These are phyloP conservation scores for Idaea aversata DNA, from an alignment of 2,888 invertebrate genomes.

Conservation along the genomic window DNA sequence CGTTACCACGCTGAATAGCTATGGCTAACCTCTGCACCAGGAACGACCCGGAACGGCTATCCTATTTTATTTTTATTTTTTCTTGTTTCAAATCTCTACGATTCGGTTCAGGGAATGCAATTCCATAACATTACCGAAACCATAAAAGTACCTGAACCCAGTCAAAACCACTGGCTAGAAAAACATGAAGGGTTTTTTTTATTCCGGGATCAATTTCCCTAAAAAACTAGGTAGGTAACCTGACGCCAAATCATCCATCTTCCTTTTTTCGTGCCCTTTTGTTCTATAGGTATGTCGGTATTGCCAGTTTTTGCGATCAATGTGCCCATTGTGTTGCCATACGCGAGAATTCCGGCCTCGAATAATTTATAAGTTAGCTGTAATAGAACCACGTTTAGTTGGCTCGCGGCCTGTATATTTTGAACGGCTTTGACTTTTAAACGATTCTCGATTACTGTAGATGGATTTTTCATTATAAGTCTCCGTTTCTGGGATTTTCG, in stretches of 20 bases:
- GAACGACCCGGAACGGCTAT: too few relatives aligned
- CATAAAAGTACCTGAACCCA: too few relatives aligned
- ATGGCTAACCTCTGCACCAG: too few relatives aligned
- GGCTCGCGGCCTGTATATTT: neutral
- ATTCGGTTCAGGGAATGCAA: too few relatives aligned
- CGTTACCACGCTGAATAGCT: too few relatives aligned
- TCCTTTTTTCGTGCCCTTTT: constrained; percentile 44
- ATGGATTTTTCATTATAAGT: too few relatives aligned
- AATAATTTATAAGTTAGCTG: constrained; percentile 67
- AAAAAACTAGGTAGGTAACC: neutral
- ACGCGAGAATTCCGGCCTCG: constrained; percentile 59
- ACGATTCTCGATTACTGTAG: neutral
- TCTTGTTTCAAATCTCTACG: too few relatives aligned
- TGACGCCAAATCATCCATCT: neutral
- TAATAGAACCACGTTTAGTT: constrained; percentile 13
- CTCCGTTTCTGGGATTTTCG: too few relatives aligned
- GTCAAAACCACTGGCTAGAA: too few relatives aligned
- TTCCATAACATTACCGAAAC: too few relatives aligned
- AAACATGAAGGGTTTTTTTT: too few relatives aligned
- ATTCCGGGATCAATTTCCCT: constrained; percentile 10
- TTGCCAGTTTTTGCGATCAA: constrained; percentile 70
- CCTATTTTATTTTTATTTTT: too few relatives aligned
- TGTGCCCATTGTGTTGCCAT: constrained; percentile 70
- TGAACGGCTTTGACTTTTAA: neutral
- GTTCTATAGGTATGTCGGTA: constrained; percentile 51